Percentiles rank a stretch among this genome's conserved stretches.
Evolutionary conservation across 2,797 vertebrate genomes (phyloP).

Genomic region (Cossypha heuglini): DNA sequence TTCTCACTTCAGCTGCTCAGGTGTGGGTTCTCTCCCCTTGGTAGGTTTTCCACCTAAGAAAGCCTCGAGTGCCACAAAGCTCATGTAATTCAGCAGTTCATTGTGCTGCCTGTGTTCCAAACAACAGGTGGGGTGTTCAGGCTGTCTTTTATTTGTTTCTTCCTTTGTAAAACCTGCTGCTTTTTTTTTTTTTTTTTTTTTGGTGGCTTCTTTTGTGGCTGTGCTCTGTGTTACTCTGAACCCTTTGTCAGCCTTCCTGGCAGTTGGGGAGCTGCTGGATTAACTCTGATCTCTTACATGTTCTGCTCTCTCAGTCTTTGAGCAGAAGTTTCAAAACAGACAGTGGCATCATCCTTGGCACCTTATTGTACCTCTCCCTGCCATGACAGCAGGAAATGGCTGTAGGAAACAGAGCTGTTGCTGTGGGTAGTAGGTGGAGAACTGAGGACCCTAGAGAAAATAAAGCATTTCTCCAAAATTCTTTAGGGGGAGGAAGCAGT

Average conservation of each 20-base stretch:
- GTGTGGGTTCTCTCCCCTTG: not conserved
- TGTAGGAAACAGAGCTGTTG: not conserved
- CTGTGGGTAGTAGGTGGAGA: not conserved
- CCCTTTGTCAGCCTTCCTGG: not conserved
- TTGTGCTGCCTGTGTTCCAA: not conserved
- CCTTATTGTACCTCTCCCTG: not conserved
- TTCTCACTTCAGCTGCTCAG: not conserved
- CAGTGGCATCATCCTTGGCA: not conserved
- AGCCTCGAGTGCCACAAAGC: not conserved
- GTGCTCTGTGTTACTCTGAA: not conserved
- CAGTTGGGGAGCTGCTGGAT: not conserved
- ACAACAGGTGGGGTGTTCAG: not conserved
- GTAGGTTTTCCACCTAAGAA: not conserved
- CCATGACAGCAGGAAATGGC: not conserved
- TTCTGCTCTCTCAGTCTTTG: not conserved
- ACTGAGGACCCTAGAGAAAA: not conserved
- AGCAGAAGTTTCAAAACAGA: not conserved
- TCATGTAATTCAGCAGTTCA: not conserved
- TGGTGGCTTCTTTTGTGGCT: not conserved
- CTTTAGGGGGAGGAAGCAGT: not conserved
- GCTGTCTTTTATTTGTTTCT: not conserved
- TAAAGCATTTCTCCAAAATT: not conserved
- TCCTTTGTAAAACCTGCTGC: not conserved
- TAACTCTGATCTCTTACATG: not conserved
- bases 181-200: not conserved